Base-by-base conservation (phyloP, 1,140 invertebrate genomes). In the Acromyrmex echinatior region DNA sequence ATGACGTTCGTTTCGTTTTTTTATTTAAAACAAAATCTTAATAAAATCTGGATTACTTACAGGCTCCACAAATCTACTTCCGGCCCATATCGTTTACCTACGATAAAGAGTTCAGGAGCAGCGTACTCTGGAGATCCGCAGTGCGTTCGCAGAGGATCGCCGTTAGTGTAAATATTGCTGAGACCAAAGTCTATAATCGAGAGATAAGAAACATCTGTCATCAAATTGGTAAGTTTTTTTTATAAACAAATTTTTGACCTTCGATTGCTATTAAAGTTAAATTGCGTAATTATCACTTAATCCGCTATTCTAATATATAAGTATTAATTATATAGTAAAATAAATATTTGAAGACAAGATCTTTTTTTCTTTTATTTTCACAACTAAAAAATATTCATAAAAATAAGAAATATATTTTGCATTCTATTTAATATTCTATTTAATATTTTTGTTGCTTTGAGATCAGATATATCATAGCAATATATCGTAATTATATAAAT, bases 91-190 rank as follows among this genome's bases (percentile, higher is more conserved):
- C 95, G 94, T 85, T 96, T 96, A 0, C 96, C 96, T 66, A 96
- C 95, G 39, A 96, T 93, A 86, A 97, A 97, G 14, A 98, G 94
- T 94, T 98, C 97, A 0, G 97, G 97, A 31, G 97, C 97, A 1
- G 97, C 97, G 92, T 97, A 98, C 94, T 97, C 97, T 3, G 97
- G 96, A 39, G 97, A 97, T 31, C 97, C 97, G 93, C 97, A 98
- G 87, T 97, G 97, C 0, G 97, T 98, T 86, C 96, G 96, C 90
- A 97, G 94, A 39, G 96, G 95, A 18, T 96, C 95, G 25, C 96
- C 95, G 18, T 95, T 93, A 31, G 93, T 94, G 93, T 96, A 97
- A 18, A 96, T 92, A 91, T 97, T 97, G 90, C 97, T 97, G 66
- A 98, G 92, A 21, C 97, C 97, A 94, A 97, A 97, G 96, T 98